phyloP scores from a whole-genome alignment of 2,113 vertebrate genomes.

The Pipra filicauda region DNA sequence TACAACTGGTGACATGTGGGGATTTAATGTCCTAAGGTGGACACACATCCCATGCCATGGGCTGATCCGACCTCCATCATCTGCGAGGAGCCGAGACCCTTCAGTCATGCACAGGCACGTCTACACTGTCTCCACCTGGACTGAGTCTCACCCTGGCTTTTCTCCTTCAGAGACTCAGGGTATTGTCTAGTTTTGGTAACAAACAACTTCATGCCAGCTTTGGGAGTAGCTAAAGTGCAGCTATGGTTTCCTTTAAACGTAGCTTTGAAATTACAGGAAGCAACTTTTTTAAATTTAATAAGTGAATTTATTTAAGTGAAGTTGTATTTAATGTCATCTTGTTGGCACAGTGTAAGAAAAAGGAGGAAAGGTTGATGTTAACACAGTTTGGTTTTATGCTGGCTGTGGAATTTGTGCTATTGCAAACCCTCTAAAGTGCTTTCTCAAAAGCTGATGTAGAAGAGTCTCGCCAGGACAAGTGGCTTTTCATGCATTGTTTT shows the following conservation, averaged over 20 bases:
- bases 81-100: not conserved
- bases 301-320: not conserved
- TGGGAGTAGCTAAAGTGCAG: not conserved
- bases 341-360: slow-evolving; percentile 1
- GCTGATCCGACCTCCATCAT: accelerated
- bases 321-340: not conserved
- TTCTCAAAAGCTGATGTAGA: slow-evolving; percentile 43
- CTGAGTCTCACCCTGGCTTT: not conserved
- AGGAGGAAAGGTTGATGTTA: not conserved
- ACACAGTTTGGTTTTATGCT: not conserved
- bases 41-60: accelerated
- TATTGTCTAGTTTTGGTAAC: not conserved
- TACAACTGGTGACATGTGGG: not conserved
- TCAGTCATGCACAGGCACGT: accelerated
- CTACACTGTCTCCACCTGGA: not conserved
- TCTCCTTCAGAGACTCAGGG: not conserved
- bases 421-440: slow-evolving; percentile 51
- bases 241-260: not conserved
- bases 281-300: not conserved
- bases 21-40: not conserved
- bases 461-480: slow-evolving; percentile 55
- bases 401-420: slow-evolving; percentile 42
- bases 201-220: not conserved
- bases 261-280: not conserved
- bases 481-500: slow-evolving; percentile 63